These are phyloP conservation scores for Danio choprae DNA, from an alignment of 2,797 vertebrate species.

Conservation along the genomic window DNA sequence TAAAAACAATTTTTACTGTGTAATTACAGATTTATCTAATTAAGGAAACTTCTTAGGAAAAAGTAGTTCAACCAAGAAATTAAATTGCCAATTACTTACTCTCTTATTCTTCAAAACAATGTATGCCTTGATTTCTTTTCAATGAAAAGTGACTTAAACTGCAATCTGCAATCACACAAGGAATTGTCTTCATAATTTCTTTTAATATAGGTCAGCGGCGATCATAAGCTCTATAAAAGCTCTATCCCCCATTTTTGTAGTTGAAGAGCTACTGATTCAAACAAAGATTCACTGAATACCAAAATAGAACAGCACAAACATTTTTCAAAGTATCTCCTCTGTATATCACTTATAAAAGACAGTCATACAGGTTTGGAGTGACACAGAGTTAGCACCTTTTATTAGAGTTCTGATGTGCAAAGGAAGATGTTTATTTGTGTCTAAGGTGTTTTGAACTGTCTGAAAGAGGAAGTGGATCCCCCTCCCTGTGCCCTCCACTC, in stretches of 20 bases:
- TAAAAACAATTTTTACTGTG: no score
- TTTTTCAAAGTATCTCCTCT: not conserved
- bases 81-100: not conserved
- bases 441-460: constrained; percentile 35
- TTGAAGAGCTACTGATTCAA: not conserved
- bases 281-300: not conserved
- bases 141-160: not conserved
- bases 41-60: not conserved
- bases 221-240: no score
- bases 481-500: constrained; percentile 39
- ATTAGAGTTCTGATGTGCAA: constrained; percentile 40
- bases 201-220: no score
- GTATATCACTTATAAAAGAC: not conserved
- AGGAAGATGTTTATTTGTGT: constrained; percentile 46
- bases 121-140: not conserved
- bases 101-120: not conserved
- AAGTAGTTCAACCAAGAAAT: not conserved
- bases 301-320: not conserved
- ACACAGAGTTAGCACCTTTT: constrained; percentile 10
- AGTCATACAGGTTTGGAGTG: not conserved
- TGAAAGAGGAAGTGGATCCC: constrained; percentile 52
- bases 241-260: not conserved
- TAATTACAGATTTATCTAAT: not conserved
- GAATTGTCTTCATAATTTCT: no score
- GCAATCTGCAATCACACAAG: not conserved